Evolutionary conservation across 2,797 vertebrate genomes (phyloP), one percentile per base, ranked within the genome.

Genomic region (Acrocephalus scirpaceus): DNA sequence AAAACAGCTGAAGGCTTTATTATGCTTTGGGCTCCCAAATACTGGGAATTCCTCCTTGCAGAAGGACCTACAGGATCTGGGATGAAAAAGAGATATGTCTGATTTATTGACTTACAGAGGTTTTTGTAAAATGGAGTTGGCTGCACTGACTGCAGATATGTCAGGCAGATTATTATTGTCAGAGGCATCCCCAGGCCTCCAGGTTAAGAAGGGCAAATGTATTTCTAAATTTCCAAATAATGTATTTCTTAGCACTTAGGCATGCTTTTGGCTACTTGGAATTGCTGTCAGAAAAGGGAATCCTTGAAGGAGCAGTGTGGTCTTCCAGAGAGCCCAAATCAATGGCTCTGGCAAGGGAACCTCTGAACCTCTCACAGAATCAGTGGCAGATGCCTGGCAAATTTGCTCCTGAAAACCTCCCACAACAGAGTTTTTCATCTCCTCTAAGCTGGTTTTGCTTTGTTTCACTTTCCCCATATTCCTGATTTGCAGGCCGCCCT

Each of bases 1-100:
- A 64, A 79, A 88, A 23, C 11, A 48, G 12, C 47, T 69, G 54
- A 94, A 88, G 79, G 38, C 10, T 93, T 96, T 91, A 86, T 91
- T 76, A 53, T 15, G 19, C n/a, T 90, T 80, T 76, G 65, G 71
- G 18, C 58, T 92, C 40, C 42, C 40, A 57, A 94, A 86, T 44
- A 89, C 6, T 19, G 11, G 54, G 71, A 82, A 62, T 57, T 92
- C 61, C 38, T 88, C 48, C 64, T 77, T 69, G 54, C 50, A 91
- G 36, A 60, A 90, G 51, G 26, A 72, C 70, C 81, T 50, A 25
- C 10, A 86, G 27, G 16, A 9, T 62, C 32, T 79, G 45, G 45
- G 42, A 50, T 86, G 62, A 91, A 67, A 64, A 81, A 84, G 50
- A 78, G 6, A 34, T 38, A n/a, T 10, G 6, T 77, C 79, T 86